These are phyloP conservation scores for Rhinolophus sinicus DNA, from an alignment of 2,113 vertebrate genomes.

Conservation along the genomic window DNA sequence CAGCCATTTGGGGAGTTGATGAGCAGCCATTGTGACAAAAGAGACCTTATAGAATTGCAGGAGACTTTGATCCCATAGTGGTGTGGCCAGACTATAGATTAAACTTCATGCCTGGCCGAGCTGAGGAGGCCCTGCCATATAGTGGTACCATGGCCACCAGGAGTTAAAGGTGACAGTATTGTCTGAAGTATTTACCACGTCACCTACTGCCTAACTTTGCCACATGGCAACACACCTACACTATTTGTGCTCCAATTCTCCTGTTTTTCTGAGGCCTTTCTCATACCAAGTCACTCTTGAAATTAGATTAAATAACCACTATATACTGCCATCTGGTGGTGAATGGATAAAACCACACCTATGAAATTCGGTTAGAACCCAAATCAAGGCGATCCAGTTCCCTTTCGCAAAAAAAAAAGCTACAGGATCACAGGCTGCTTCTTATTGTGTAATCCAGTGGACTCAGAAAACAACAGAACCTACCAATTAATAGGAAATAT, in stretches of 20 bases:
- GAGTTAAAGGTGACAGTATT: not conserved
- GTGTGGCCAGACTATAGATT: not conserved
- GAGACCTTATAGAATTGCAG: not conserved
- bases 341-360: not conserved
- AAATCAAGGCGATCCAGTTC: not conserved
- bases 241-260: not conserved
- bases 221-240: not conserved
- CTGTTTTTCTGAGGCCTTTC: not conserved
- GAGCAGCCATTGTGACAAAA: not conserved
- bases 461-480: not conserved
- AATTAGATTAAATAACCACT: not conserved
- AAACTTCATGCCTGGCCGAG: no score
- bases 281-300: not conserved
- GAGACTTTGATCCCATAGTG: not conserved
- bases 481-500: not conserved
- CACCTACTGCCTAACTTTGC: not conserved
- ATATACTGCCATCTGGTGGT: constrained; percentile 55
- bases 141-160: not conserved
- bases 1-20: not conserved
- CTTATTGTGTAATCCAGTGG: not conserved
- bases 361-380: not conserved
- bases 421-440: not conserved
- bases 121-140: not conserved
- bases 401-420: not conserved
- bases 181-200: not conserved